Base-by-base conservation (phyloP, 1,140 invertebrate species). In the Stegodyphus mimosarum region DNA sequence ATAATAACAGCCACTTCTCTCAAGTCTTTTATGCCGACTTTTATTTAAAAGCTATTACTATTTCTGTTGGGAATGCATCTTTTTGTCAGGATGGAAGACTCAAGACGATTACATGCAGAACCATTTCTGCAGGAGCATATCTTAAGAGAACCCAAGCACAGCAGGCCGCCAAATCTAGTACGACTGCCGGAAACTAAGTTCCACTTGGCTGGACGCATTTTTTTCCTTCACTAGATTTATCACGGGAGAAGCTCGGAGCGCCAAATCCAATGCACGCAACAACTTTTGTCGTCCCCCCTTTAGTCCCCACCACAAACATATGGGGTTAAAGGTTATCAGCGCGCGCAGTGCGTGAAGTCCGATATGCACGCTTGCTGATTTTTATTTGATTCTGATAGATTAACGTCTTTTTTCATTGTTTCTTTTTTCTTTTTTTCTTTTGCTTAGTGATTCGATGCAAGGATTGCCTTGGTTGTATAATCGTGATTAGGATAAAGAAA, bases 321-420 rank as follows among this genome's bases (percentile, higher is more conserved):
- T 10, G 15, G 71, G 80, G 80, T 83, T 71, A 83, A 67, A 83
- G 80, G 80, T 74, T 83, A 83, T 83, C 80, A 53, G 70, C 80
- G 50, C 69, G 80, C 53, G 55, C 71, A 52, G 70, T 83, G 80
- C 80, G 71, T 83, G 80, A 83, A 83, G 80, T 50, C 63, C 52
- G 80, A 83, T 83, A 74, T 51, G 72, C 80, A 83, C 80, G 80
- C 80, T 83, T 74, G 55, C 51, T 83, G 80, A 67, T 63, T 83
- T 83, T 83, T 73, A 83, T 83, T 74, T 33, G 33, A 33, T 33
- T 33, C 33, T 33, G 33, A 33, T 33, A 81, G 70, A 78, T 78
- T 74, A 74, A 18, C 72, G n/a, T 13, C 9, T 6, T 10, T 52
- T 74, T 74, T 7, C 17, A 53, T 55, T 53, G 48, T 74, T 74